Conservation (phyloP, 53 echinoderm and acorn worm species). For the Mesocentrotus franciscanus region DNA sequence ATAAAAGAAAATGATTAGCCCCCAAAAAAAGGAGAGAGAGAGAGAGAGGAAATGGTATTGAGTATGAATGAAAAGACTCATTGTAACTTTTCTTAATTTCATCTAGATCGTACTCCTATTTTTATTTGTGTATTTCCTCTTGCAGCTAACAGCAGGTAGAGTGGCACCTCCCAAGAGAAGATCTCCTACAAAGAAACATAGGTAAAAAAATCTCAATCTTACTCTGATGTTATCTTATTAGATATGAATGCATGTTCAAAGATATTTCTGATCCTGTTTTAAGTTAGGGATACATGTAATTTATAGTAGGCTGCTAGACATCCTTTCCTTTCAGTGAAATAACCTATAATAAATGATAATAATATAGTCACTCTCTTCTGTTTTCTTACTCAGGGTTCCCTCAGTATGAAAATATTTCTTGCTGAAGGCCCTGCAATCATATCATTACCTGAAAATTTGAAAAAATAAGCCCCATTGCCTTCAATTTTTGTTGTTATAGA, state of each 20-base stretch:
- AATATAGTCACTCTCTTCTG: background rate
- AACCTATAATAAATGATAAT: background rate
- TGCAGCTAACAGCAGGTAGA: constrained; percentile 86
- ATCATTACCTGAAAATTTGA: background rate
- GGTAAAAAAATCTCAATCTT: constrained; percentile 26
- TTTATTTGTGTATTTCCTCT: background rate
- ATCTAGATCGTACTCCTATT: background rate
- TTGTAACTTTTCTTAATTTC: too few relatives aligned
- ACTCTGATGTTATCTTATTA: background rate
- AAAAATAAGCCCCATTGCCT: background rate
- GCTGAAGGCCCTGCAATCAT: too few relatives aligned
- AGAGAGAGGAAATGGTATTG: too few relatives aligned
- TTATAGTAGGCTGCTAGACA: background rate
- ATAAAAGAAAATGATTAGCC: too few relatives aligned
- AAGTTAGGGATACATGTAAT: background rate
- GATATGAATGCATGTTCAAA: background rate
- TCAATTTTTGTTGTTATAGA: background rate
- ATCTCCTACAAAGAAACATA: constrained; percentile 76
- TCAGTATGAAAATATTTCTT: too few relatives aligned
- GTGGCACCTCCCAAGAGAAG: constrained; percentile 81
- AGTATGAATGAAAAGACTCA: too few relatives aligned
- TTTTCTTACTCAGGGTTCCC: background rate
- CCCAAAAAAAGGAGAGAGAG: too few relatives aligned
- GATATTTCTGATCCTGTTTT: background rate
- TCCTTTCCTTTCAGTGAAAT: background rate